Base-by-base conservation (phyloP, 2,113 vertebrate species). In the Pachyramphus minor region DNA sequence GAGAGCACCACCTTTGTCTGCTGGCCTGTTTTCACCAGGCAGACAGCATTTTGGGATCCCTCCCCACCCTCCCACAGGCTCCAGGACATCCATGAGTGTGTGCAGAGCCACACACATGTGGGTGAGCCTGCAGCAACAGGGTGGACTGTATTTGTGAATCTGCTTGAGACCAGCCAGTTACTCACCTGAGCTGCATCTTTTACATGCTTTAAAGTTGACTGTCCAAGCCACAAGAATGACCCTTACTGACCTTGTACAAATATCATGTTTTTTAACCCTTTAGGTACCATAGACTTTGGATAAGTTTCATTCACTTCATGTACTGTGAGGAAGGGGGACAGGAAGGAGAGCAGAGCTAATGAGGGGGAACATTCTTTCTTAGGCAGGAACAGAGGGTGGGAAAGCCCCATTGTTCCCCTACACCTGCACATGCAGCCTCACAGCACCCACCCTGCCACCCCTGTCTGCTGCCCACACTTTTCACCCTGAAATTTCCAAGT, bases 181-280 rank as follows among this genome's bases (percentile, higher is more conserved):
- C 99, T 99, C 99, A 99, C 99, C 99, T 99, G 97, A 52, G 41
- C 91, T 87, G 97, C 94, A 98, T 96, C 98, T 97, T 97, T 91
- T 96, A 96, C 91, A 90, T 84, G 93, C 96, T 97, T 98, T 96
- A 93, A 95, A 95, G 97, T 97, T 97, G 98, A 98, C 98, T 98
- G 93, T 98, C 98, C 98, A 97, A 96, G 97, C 97, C 96, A 98
- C 97, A 97, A 98, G 98, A 97, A 95, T 97, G 97, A 98, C 97
- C 98, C 97, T 98, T 98, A 97, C 98, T 99, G 98, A 98, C 96
- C 97, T 98, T 93, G 90, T 77, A 96, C 89, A 79, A 78, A 94
- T 30, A 96, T 93, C 95, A 95, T 84, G 96, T 90, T 95, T 96
- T 98, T 96, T 98, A 97, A 98, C 97, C 96, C 96, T 97, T 98